Conservation (phyloP, 2,888 invertebrate genomes). For the Actias luna region DNA sequence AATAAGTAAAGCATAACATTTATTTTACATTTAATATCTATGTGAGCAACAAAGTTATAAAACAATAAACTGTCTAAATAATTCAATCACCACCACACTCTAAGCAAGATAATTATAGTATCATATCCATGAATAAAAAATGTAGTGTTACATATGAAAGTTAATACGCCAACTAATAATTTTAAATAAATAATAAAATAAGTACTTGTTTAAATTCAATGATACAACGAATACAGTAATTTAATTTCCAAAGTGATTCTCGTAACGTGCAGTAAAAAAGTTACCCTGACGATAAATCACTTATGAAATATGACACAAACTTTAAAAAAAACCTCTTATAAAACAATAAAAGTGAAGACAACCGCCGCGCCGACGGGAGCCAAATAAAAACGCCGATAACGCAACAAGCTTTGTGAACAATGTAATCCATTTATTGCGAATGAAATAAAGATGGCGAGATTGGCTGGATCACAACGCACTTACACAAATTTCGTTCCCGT, state of each 20-base stretch:
- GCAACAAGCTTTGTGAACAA: slow-evolving; percentile 64
- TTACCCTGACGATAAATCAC: slow-evolving; percentile 1
- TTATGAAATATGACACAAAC: slow-evolving; percentile 9
- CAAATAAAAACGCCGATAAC: slow-evolving; percentile 58
- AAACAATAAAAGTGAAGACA: slow-evolving; percentile 13
- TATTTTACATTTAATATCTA: background rate
- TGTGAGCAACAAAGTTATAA: background rate
- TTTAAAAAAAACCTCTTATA: slow-evolving; percentile 7
- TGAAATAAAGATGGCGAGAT: slow-evolving; percentile 77
- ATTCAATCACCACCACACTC: too few relatives aligned
- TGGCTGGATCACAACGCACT: slow-evolving; percentile 77
- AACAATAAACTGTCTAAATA: background rate
- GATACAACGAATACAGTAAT: background rate
- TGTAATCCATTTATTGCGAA: slow-evolving; percentile 76
- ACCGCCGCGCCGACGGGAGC: slow-evolving; percentile 14
- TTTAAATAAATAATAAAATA: background rate
- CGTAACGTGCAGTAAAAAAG: background rate
- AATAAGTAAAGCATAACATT: too few relatives aligned
- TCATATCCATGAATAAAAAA: background rate
- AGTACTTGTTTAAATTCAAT: background rate
- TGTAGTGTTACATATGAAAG: background rate
- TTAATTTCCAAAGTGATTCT: background rate
- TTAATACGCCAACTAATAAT: background rate
- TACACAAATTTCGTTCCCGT: slow-evolving; percentile 77
- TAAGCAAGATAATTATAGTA: too few relatives aligned